Conservation (phyloP, 2,797 vertebrate species). For the Ceryle rudis region DNA sequence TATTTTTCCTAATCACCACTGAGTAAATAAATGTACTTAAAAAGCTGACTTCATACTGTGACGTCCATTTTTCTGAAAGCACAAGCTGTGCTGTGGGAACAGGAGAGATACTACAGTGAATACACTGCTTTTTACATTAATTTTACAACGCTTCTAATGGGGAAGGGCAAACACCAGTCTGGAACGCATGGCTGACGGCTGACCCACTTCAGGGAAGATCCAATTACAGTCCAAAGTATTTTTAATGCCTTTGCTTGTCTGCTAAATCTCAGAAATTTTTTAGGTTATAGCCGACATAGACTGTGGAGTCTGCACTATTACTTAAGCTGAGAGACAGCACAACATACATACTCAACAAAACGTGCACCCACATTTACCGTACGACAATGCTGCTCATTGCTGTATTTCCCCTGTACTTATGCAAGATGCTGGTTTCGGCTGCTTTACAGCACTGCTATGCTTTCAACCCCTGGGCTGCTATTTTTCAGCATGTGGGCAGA, state of each 20-base stretch:
- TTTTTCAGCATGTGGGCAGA: background rate
- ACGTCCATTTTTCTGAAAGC: slow-evolving; percentile 31
- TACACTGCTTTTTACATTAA: slow-evolving; percentile 24
- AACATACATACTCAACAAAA: background rate
- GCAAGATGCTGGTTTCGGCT: background rate
- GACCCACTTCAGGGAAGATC: slow-evolving; percentile 32
- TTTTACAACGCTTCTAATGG: slow-evolving; percentile 50
- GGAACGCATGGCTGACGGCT: background rate
- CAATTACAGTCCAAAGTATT: slow-evolving; percentile 37
- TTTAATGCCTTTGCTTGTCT: slow-evolving; percentile 9
- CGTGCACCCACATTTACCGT: rapidly evolving
- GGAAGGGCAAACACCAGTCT: slow-evolving; percentile 22
- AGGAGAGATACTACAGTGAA: background rate
- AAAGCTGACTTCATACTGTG: background rate
- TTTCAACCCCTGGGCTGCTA: background rate
- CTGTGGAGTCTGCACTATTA: background rate
- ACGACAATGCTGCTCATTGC: background rate
- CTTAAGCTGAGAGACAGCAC: background rate
- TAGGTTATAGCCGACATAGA: background rate
- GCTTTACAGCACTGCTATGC: background rate
- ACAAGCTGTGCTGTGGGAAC: background rate
- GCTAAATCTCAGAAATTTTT: background rate
- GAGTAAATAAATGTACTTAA: slow-evolving; percentile 52
- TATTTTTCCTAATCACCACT: background rate
- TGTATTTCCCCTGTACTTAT: background rate